phyloP scores from a whole-genome alignment of 2,113 vertebrate genomes.

The Mustela nigripes region DNA sequence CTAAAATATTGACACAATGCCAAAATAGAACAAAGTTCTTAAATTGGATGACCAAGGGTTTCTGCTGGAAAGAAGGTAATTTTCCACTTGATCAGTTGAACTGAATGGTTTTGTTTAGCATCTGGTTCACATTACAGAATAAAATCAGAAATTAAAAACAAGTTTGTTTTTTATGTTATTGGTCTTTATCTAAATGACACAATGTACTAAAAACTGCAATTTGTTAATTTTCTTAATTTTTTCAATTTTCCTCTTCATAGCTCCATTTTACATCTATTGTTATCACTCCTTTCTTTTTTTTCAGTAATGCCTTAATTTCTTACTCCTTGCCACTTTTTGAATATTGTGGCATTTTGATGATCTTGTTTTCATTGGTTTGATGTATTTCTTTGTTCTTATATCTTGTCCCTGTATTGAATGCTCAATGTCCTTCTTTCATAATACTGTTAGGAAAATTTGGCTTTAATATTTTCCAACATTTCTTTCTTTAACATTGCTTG shows the following conservation, averaged over 20 bases:
- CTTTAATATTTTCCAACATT: constrained; percentile 29
- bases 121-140: neutral
- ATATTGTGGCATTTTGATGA: neutral
- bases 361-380: neutral
- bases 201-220: neutral
- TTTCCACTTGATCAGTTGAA: neutral
- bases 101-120: neutral
- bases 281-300: neutral
- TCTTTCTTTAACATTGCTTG: neutral
- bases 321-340: neutral
- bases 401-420: neutral
- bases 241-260: neutral
- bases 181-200: neutral
- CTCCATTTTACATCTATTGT: neutral
- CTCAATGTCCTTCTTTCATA: neutral
- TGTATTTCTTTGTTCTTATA: neutral
- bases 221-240: constrained; percentile 5
- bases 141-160: neutral
- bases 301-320: constrained; percentile 9
- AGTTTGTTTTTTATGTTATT: neutral
- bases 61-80: neutral
- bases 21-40: neutral
- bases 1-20: neutral
- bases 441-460: neutral
- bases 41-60: neutral